Percentiles rank a stretch among this genome's conserved stretches.
Evolutionary conservation across 2,888 invertebrate species (phyloP).

Genomic region (Drosophila tripunctata): DNA sequence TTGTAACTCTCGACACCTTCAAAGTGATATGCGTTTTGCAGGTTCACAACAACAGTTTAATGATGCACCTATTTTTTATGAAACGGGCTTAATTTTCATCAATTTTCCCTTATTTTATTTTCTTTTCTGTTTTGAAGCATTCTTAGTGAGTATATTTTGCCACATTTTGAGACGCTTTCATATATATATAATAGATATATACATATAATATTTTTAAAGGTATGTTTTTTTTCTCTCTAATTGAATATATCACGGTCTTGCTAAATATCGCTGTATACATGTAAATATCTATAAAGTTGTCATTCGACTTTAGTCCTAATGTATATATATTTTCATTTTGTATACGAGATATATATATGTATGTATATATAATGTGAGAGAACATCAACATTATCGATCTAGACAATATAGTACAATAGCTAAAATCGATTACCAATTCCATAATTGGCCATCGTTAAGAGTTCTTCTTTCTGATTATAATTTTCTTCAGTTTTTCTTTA

Average conservation of each 20-base stretch:
- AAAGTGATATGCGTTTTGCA: constrained; percentile 73
- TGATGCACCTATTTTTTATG: constrained; percentile 39
- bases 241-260: constrained; percentile 78
- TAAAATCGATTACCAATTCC: constrained; percentile 51
- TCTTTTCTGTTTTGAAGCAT: constrained; percentile 24
- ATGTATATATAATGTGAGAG: constrained; percentile 31
- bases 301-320: constrained; percentile 55
- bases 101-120: neutral
- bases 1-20: constrained; percentile 46
- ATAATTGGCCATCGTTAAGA: constrained; percentile 34
- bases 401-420: constrained; percentile 59
- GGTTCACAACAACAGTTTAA: constrained; percentile 69
- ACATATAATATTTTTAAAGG: constrained; percentile 60
- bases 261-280: constrained; percentile 74
- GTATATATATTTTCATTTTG: constrained; percentile 40
- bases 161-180: constrained; percentile 70
- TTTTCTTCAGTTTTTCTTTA: constrained; percentile 47
- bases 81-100: constrained; percentile 35
- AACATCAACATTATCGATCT: constrained; percentile 61
- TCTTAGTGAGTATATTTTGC: constrained; percentile 65
- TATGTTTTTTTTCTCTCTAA: constrained; percentile 55
- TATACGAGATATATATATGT: constrained; percentile 26
- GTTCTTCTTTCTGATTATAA: constrained; percentile 34
- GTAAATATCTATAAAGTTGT: constrained; percentile 73
- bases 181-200: constrained; percentile 59